A percentile compares a stretch with the other conserved stretches of the same genome.
Conservation (phyloP, 2,797 vertebrate genomes). For the Clarias platycephalus region DNA sequence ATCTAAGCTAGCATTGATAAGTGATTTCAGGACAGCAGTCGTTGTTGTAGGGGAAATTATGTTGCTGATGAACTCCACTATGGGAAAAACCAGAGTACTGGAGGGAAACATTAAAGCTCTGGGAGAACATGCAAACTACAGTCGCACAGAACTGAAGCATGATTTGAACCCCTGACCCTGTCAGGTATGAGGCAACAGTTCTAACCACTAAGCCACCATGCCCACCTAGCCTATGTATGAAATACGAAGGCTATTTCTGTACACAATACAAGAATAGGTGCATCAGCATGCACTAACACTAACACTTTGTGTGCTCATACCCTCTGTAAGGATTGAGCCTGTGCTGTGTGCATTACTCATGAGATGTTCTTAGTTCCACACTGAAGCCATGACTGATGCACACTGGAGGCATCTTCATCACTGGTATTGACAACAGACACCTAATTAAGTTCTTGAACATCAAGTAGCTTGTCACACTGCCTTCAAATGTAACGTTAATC, state of each 20-base stretch:
- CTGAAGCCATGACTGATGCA: slow-evolving; percentile 16
- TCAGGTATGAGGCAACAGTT: too few relatives aligned
- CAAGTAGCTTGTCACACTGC: slow-evolving; percentile 32
- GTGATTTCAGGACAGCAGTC: too few relatives aligned
- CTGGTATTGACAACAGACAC: slow-evolving; percentile 12
- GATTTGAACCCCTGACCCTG: too few relatives aligned
- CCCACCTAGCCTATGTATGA: too few relatives aligned
- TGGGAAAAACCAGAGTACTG: too few relatives aligned
- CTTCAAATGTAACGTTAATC: slow-evolving; percentile 48
- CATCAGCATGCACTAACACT: neutral
- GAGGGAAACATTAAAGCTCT: too few relatives aligned
- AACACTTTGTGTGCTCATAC: neutral
- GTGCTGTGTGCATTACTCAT: slow-evolving; percentile 13
- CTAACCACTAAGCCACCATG: too few relatives aligned
- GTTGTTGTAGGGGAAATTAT: too few relatives aligned
- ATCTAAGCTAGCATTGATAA: too few relatives aligned
- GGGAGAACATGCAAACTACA: too few relatives aligned
- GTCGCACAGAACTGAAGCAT: too few relatives aligned
- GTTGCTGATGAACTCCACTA: too few relatives aligned
- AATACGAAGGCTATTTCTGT: neutral
- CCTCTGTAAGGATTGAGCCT: neutral
- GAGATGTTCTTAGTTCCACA: neutral
- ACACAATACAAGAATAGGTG: neutral
- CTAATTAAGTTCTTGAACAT: slow-evolving; percentile 32
- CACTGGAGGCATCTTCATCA: neutral